Conservation (phyloP, 2,113 vertebrate species). For the Aix galericulata region DNA sequence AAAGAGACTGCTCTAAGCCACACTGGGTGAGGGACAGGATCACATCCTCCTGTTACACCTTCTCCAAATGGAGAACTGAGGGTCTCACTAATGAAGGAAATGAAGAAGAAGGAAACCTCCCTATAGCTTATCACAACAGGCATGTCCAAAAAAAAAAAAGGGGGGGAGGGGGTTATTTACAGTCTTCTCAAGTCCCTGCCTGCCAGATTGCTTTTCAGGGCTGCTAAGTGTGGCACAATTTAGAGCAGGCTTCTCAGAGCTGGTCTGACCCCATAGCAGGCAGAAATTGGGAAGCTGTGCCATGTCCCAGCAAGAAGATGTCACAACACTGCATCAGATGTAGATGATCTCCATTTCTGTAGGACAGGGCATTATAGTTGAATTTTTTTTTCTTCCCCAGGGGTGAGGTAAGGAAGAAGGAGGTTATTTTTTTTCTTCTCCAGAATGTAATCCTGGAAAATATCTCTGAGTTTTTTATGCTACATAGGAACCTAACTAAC, state of each 20-base stretch:
- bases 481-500: not conserved
- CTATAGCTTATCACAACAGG: not conserved
- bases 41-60: not conserved
- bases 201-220: not conserved
- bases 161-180: not conserved
- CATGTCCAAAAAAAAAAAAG: not conserved
- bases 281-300: not conserved
- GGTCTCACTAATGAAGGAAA: fast-evolving
- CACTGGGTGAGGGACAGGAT: not conserved
- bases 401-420: not conserved
- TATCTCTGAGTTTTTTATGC: not conserved
- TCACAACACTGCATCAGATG: not conserved
- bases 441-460: not conserved
- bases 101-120: not conserved
- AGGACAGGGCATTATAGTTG: not conserved
- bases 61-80: not conserved
- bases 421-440: not conserved
- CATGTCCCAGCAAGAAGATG: not conserved
- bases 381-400: not conserved
- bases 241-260: not conserved
- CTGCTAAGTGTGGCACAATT: not conserved
- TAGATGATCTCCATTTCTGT: not conserved
- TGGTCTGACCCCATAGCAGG: not conserved
- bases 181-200: not conserved
- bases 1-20: not conserved